phyloP scores from a whole-genome alignment of 2,888 invertebrate species.

The Pinctada fucata region DNA sequence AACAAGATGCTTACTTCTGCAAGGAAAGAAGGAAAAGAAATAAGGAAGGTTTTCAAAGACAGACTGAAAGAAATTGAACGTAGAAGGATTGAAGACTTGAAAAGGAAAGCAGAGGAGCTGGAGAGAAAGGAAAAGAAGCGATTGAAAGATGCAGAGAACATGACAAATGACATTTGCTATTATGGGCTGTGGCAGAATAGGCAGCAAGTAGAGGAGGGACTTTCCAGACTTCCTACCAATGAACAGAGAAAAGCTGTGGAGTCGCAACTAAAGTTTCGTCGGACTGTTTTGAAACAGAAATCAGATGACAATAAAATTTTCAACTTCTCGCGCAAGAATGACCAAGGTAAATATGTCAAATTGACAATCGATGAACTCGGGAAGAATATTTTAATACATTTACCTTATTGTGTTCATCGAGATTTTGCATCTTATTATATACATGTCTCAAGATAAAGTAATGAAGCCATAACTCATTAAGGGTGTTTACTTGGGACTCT shows the following conservation, averaged over 20 bases:
- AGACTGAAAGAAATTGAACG: slow-evolving; percentile 41
- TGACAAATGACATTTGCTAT: slow-evolving; percentile 44
- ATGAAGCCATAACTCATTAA: too few species aligned
- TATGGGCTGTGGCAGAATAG: slow-evolving; percentile 49
- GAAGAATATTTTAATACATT: too few species aligned
- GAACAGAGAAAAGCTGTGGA: slow-evolving; percentile 19
- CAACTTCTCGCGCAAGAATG: not conserved
- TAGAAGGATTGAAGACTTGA: slow-evolving; percentile 33
- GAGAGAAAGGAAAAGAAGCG: slow-evolving; percentile 34
- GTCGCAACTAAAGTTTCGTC: slow-evolving; percentile 7
- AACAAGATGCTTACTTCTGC: slow-evolving; percentile 23
- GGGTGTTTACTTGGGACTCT: too few species aligned
- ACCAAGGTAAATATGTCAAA: not conserved
- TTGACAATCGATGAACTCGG: not conserved
- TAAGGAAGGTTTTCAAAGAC: slow-evolving; percentile 34
- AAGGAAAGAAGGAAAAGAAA: slow-evolving; percentile 36
- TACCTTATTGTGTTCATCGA: too few species aligned
- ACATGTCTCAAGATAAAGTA: too few species aligned
- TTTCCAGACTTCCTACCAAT: slow-evolving; percentile 17
- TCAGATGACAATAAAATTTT: not conserved
- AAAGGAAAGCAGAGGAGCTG: slow-evolving; percentile 16
- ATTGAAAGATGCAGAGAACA: slow-evolving; percentile 33
- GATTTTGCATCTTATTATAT: too few species aligned
- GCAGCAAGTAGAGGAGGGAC: slow-evolving; percentile 40
- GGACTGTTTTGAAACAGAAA: slow-evolving; percentile 4